Evolutionary conservation across 2,888 invertebrate genomes (phyloP).

Genomic region (Baronia brevicornis): DNA sequence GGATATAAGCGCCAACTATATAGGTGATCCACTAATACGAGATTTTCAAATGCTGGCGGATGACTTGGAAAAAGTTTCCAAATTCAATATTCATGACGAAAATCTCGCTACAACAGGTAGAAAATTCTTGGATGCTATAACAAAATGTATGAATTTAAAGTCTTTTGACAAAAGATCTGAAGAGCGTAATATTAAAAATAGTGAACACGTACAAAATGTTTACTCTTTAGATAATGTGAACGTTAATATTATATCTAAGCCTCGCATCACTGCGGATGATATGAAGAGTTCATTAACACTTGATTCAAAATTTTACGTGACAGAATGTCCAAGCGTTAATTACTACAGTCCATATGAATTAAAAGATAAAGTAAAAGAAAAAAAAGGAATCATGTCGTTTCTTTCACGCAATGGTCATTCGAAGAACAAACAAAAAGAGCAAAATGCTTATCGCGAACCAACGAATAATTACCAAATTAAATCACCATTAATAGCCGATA

Average conservation of each 20-base stretch:
- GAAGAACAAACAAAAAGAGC: slow-evolving; percentile 22
- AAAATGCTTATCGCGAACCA: slow-evolving; percentile 24
- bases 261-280: too few relatives aligned
- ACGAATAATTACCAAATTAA: slow-evolving; percentile 21
- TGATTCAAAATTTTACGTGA: slow-evolving; percentile 1
- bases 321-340: slow-evolving; percentile 9
- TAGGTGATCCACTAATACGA: slow-evolving; percentile 11
- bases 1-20: slow-evolving; percentile 11
- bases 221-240: slow-evolving; percentile 51
- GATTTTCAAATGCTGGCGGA: slow-evolving; percentile 22
- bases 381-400: slow-evolving; percentile 25
- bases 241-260: slow-evolving; percentile 49
- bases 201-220: slow-evolving; percentile 23
- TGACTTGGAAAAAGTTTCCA: slow-evolving; percentile 27
- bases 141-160: slow-evolving; percentile 24
- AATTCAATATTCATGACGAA: slow-evolving; percentile 21
- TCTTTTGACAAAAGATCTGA: slow-evolving; percentile 18
- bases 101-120: slow-evolving; percentile 26
- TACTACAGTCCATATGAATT: slow-evolving; percentile 18
- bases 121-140: slow-evolving; percentile 23
- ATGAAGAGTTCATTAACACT: slow-evolving; percentile 1
- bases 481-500: slow-evolving; percentile 31
- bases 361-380: slow-evolving; percentile 14
- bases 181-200: slow-evolving; percentile 6
- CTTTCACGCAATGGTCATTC: slow-evolving; percentile 18